Base-by-base conservation (phyloP, 2,888 invertebrate species). In the Trisateles emortualis region DNA sequence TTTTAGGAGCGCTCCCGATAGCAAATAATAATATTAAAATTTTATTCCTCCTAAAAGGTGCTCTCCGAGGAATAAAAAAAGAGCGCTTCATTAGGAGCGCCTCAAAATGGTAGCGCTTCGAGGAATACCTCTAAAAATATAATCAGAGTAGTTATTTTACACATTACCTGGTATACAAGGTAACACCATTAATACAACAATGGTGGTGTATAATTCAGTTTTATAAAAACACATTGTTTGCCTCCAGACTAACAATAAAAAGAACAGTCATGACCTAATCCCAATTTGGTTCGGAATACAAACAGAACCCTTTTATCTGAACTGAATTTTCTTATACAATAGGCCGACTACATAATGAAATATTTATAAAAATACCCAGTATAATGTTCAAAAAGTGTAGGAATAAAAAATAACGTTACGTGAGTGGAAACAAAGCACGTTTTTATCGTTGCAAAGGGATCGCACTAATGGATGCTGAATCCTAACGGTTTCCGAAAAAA, bases 371-470 rank as follows among this genome's bases (percentile, higher is more conserved):
- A 82, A 85, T 79, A 75, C 78, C 69, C 77, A 76, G 77, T 79
- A 80, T 85, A 81, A 81, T 81, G 81, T 74, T 83, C 64, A 78
- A 84, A 86, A 82, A 86, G 74, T 72, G 79, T 71, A 67, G 66
- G 71, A 78, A 83, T 84, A 84, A 88, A 89, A 89, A 89, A 87
- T 86, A 86, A 85, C 78, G 78, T 79, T 68, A 87, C 86, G 88
- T 88, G 88, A 88, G 84, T 87, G 78, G 75, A 83, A 87, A 88
- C 87, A 88, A 89, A 88, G 84, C 86, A 83, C 83, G 81, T 86
- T 88, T 87, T 88, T 88, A 90, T 89, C 86, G 83, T 68, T 77
- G 72, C 78, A n/a, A 81, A 83, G 78, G 87, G 87, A 87, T 87
- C 88, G 75, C 73, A 73, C 78, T 87, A 87, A 88, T 87, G 84